Percentiles rank a stretch among this genome's conserved stretches.
phyloP scores from a whole-genome alignment of 2,113 vertebrate species.

The Petaurus breviceps region DNA sequence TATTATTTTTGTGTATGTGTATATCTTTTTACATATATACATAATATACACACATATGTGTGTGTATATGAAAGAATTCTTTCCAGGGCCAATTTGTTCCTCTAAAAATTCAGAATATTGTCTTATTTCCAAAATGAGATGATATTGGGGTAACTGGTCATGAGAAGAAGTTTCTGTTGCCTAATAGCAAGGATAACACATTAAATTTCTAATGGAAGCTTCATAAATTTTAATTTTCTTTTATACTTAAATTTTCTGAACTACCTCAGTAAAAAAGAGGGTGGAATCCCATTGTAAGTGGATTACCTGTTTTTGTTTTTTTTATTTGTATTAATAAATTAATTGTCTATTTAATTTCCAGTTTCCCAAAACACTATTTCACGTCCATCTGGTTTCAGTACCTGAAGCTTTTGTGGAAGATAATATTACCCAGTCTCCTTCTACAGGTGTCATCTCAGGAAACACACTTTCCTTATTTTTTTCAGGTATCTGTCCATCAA shows the following conservation, averaged over 20 bases:
- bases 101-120: slow-evolving; percentile 36
- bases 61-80: too few species aligned
- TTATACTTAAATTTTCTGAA: slow-evolving; percentile 29
- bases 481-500: slow-evolving; percentile 82
- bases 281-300: background rate
- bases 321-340: background rate
- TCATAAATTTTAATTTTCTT: slow-evolving; percentile 25
- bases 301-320: slow-evolving; percentile 4
- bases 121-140: slow-evolving; percentile 13
- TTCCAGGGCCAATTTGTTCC: slow-evolving; percentile 12
- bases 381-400: slow-evolving; percentile 71
- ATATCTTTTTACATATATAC: background rate
- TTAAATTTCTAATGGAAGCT: slow-evolving; percentile 21
- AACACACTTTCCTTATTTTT: slow-evolving; percentile 86
- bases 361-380: slow-evolving; percentile 36
- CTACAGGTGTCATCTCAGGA: slow-evolving; percentile 89
- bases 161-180: slow-evolving; percentile 20
- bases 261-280: slow-evolving; percentile 30
- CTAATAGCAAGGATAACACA: slow-evolving; percentile 32
- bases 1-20: too few species aligned
- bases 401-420: slow-evolving; percentile 95
- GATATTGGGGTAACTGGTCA: background rate
- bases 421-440: slow-evolving; percentile 93
- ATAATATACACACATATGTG: background rate
- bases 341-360: slow-evolving; percentile 41